Base-by-base conservation (phyloP, 2,113 vertebrate species). In the Saguinus midas region DNA sequence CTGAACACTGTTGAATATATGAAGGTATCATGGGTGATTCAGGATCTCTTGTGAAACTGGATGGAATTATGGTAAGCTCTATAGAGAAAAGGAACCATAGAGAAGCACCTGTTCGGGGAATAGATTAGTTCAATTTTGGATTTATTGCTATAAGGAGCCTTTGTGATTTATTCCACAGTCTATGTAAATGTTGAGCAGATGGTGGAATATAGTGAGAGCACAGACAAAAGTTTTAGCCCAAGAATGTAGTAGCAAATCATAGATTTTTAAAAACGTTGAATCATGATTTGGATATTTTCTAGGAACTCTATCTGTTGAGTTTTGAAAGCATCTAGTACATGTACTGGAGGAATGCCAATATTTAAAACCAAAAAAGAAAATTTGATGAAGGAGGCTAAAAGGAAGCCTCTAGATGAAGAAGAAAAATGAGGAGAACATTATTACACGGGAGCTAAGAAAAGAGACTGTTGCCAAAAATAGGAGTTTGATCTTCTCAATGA, bases 311-410 rank as follows among this genome's bases (percentile, higher is more conserved):
- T 76, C 50, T 52, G 72, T 27, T 91, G 55, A 81, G 8, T 76
- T 66, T 8, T 58, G 20, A 83, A 92, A 87, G 37, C 21, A 1
- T 3, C 16, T 89, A 35, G 1, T 57, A 37, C 3, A 5, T 23
- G 6, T 66, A 37, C 35, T 50, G 82, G 66, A 81, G 58, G 13
- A 87, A 87, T 2, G 27, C 17, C 3, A 82, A 11, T 66, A 64
- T 57, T 92, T 96, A 86, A 92, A 82, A 78, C 2, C 18, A 66
- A 87, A 87, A 14, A 87, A 64, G 52, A 92, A 94, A 93, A 68
- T 3, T 4, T 75, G 40, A 25, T 52, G 40, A 37, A 76, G 11
- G 11, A 90, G 12, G 32, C 9, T 55, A 32, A 70, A 35, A 48
- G 70, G 27, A 88, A 90, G 6, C 5, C 20, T 95, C 37, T 21